Percentiles rank a stretch among this genome's conserved stretches.
These are phyloP conservation scores for Euglossa dilemma DNA, from an alignment of 1,140 invertebrate species.

Conservation along the genomic window DNA sequence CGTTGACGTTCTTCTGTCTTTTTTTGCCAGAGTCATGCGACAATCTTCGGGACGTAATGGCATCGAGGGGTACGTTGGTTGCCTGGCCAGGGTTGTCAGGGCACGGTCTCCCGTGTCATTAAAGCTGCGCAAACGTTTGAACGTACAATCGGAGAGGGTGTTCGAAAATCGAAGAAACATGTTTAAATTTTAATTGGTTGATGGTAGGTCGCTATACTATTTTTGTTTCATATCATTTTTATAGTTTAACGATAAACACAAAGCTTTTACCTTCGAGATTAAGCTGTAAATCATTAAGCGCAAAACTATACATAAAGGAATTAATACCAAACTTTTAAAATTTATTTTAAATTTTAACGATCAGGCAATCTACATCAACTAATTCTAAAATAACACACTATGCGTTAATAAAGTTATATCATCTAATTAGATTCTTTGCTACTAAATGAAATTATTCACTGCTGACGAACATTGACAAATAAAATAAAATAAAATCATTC, in stretches of 20 bases:
- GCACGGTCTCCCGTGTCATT: slow-evolving; percentile 80
- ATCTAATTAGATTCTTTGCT: background rate
- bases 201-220: background rate
- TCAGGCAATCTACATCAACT: background rate
- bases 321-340: too few relatives aligned
- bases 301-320: too few relatives aligned
- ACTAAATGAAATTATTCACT: background rate
- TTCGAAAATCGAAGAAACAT: slow-evolving; percentile 2
- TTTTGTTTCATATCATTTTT: background rate
- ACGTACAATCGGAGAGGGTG: slow-evolving; percentile 51
- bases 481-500: background rate
- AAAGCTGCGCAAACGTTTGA: slow-evolving; percentile 73
- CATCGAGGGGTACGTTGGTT: slow-evolving; percentile 81
- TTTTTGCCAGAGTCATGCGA: slow-evolving; percentile 75
- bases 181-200: background rate
- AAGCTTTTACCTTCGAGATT: too few relatives aligned
- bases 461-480: background rate
- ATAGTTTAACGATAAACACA: too few relatives aligned
- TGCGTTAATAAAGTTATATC: too few relatives aligned
- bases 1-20: slow-evolving; percentile 70
- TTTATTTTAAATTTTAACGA: background rate
- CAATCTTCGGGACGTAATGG: slow-evolving; percentile 78
- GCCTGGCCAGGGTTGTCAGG: slow-evolving; percentile 79
- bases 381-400: background rate
- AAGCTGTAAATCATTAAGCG: too few relatives aligned